Percentiles rank a stretch among this genome's conserved stretches.
phyloP scores from a whole-genome alignment of 2,113 vertebrate species.

The Bos indicus region DNA sequence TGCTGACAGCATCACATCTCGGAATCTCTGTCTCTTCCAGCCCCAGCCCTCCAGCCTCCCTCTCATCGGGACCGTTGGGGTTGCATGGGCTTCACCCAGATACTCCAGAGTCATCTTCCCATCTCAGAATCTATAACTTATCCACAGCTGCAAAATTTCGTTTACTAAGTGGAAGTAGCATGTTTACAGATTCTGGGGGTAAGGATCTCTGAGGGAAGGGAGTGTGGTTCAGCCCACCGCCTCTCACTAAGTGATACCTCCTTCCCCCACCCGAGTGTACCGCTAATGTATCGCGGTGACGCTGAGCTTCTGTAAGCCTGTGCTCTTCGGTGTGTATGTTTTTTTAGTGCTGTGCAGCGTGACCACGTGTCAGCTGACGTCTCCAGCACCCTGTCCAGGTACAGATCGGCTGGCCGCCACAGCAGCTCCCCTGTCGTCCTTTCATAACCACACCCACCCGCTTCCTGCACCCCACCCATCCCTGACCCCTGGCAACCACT shows the following conservation, averaged over 20 bases:
- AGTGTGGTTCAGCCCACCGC: fast-evolving
- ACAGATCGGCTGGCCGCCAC: fast-evolving
- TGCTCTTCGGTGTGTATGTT: not conserved
- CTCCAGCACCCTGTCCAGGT: not conserved
- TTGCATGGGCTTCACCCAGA: no score
- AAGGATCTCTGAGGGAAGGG: not conserved
- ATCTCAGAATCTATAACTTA: not conserved
- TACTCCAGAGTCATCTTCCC: not conserved
- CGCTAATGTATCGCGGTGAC: fast-evolving
- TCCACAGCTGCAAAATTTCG: not conserved
- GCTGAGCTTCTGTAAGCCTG: not conserved
- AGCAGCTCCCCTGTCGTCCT: fast-evolving
- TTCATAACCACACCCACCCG: not conserved
- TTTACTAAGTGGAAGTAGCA: not conserved
- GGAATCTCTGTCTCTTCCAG: not conserved
- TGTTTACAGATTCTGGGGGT: not conserved
- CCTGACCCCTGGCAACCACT: not conserved
- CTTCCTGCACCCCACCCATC: not conserved
- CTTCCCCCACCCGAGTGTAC: fast-evolving
- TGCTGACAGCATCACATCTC: fast-evolving
- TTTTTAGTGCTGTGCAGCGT: no score
- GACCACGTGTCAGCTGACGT: fast-evolving
- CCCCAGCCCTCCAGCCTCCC: not conserved
- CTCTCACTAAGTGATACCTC: not conserved
- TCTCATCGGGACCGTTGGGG: not conserved